Conservation (phyloP, 2,888 invertebrate genomes). For the Agrilus biguttatus region DNA sequence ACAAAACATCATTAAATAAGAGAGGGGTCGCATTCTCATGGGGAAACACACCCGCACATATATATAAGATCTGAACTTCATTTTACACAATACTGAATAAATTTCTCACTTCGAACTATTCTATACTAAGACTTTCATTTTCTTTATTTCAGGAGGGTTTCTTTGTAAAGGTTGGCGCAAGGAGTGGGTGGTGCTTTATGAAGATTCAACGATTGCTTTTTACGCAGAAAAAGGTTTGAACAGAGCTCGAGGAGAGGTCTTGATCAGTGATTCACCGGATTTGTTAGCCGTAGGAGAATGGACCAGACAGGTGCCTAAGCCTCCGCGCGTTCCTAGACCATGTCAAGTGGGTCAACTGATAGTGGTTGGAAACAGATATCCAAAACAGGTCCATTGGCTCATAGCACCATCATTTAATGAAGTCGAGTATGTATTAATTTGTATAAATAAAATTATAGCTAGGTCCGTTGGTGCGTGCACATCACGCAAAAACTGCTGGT, state of each 20-base stretch:
- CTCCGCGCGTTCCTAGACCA: slow-evolving; percentile 56
- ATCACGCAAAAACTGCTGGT: too few relatives aligned
- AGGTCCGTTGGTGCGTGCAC: too few relatives aligned
- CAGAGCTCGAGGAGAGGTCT: slow-evolving; percentile 32
- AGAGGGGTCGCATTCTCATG: too few relatives aligned
- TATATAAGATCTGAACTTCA: too few relatives aligned
- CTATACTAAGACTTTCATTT: not conserved
- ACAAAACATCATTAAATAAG: too few relatives aligned
- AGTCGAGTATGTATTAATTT: slow-evolving; percentile 50
- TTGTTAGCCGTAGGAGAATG: slow-evolving; percentile 68
- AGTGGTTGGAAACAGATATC: slow-evolving; percentile 53
- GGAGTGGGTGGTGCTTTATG: slow-evolving; percentile 72
- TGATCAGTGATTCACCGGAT: slow-evolving; percentile 67
- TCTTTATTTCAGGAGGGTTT: slow-evolving; percentile 49
- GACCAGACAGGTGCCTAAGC: slow-evolving; percentile 62
- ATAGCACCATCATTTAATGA: slow-evolving; percentile 63
- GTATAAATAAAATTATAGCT: too few relatives aligned
- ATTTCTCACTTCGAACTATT: too few relatives aligned
- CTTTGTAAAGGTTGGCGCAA: slow-evolving; percentile 72
- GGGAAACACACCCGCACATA: too few relatives aligned
- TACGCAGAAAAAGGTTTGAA: slow-evolving; percentile 49
- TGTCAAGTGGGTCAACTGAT: slow-evolving; percentile 59
- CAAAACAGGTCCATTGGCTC: slow-evolving; percentile 68
- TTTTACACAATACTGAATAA: too few relatives aligned
- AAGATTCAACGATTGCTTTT: slow-evolving; percentile 79